Evolutionary conservation across 1,140 invertebrate species (phyloP), one percentile per base, ranked within the genome.

Genomic region (Venustaconcha ellipsiformis): DNA sequence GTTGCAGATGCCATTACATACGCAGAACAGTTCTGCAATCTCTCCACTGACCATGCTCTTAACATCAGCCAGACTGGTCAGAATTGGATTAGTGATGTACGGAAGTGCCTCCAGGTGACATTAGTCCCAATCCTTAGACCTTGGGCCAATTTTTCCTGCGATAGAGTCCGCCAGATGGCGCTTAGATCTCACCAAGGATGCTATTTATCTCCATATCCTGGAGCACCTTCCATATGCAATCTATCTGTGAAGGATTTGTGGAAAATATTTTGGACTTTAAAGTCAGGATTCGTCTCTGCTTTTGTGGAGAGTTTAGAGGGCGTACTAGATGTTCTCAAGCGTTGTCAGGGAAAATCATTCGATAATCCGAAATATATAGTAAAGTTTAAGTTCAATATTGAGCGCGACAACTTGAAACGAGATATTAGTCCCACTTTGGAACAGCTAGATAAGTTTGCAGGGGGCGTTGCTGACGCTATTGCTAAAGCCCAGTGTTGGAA

Each of bases 31-130:
- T 74, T 74, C 23, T 74, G 73, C 55, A 68, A 69, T 17, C 30
- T 74, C 13, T 74, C 68, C 37, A 13, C 30, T 20, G 5, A 68
- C 13, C 56, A 62, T 26, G 68, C 60, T 55, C 23, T 18, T n/a
- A 30, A 63, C 15, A 68, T 74, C 57, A 59, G 60, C 26, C 17
- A 55, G 20, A 74, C 23, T 12, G 73, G 66, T 48, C 73, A 68
- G 26, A 5, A 74, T 18, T 74, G 73, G 73, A 74, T 74, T 56
- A 67, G 69, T 68, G 73, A 5, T 59, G 73, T 74, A 18, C 23
- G 73, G n/a, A 74, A 69, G 63, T 74, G 67, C 58, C 64, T 73
- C 13, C 71, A 73, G 57, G 71, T 74, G 55, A 65, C 48, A 13
- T 65, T 74, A 26, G 73, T 74, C 13, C 73, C 66, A n/a, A 67